Evolutionary conservation across 2,888 invertebrate genomes (phyloP), one percentile per base, ranked within the genome.

Genomic region (Lepidocyrtoides sp.): DNA sequence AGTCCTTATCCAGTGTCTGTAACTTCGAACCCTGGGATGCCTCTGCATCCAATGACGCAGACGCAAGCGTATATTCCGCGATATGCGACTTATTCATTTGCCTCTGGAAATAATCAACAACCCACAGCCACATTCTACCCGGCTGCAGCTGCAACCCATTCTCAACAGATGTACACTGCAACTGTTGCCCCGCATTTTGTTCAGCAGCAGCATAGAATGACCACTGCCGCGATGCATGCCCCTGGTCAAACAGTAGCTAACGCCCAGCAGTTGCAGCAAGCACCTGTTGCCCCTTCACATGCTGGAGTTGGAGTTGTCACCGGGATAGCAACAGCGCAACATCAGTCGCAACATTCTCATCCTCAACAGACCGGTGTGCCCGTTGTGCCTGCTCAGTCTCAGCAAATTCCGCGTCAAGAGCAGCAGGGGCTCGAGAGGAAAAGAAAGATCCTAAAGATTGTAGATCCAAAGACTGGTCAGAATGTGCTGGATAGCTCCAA

Each of bases 401-500:
- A 86, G 51, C 79, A 54, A 48, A 86, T 89, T 89, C 82, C 57
- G 14, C 81, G 72, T 23, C 89, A 54, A 44, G 94, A 94, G 91
- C 95, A 95, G 94, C 94, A 94, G 94, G 92, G 95, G 95, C 93
- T 92, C 94, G 92, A 95, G 94, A 94, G 89, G 95, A 95, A 89
- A 94, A 95, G 89, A 91, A 93, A 92, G 94, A 95, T 93, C 54
- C 95, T 96, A 72, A 95, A 95, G 90, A 96, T 96, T 17, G 95
- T 96, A 17, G 95, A 96, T 95, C 96, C 96, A 0, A 93, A 94
- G 79, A 96, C 96, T 54, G 95, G 92, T 48, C 77, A 89, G 63
- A 44, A 75, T 63, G 89, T 93, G 10, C 83, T 77, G 5, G 60
- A 85, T 23, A 84, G 54, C 54, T 51, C 86, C 10, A 89, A 66